Conservation (phyloP, 1,140 invertebrate genomes). For the Camponotus vicinus region DNA sequence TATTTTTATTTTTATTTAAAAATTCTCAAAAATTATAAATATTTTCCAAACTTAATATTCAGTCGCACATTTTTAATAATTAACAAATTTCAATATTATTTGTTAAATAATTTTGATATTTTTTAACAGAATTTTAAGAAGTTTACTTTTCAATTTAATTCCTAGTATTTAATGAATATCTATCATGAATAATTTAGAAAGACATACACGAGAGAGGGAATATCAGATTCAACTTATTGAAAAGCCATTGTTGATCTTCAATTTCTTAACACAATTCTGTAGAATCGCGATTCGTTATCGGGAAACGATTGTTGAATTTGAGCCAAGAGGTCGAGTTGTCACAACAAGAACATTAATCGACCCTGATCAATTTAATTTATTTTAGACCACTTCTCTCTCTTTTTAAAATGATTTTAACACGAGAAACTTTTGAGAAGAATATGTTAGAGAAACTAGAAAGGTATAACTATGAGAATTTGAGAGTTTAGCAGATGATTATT, state of each 20-base stretch:
- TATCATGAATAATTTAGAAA: not conserved
- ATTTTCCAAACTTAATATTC: not conserved
- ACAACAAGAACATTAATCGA: constrained; percentile 31
- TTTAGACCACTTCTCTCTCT: not conserved
- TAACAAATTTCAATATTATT: not conserved
- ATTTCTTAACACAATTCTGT: not conserved
- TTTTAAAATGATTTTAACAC: constrained; percentile 10
- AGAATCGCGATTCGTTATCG: constrained; percentile 13
- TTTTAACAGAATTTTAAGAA: not conserved
- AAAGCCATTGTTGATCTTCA: not conserved
- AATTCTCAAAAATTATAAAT: not conserved
- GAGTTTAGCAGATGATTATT: not conserved
- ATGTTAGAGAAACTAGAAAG: not conserved
- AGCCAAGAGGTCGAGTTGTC: constrained; percentile 1
- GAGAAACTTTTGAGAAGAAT: not conserved
- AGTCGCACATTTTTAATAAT: not conserved
- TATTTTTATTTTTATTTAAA: not conserved
- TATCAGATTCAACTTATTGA: not conserved
- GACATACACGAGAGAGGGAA: not conserved
- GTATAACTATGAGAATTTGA: not conserved
- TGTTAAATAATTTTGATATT: not conserved
- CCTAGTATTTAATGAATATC: not conserved
- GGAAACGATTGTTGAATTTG: constrained; percentile 49
- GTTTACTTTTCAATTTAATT: not conserved
- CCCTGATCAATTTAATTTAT: constrained; percentile 22